These are phyloP conservation scores for Rhombomys opimus DNA, from an alignment of 2,113 vertebrate species.

Conservation along the genomic window DNA sequence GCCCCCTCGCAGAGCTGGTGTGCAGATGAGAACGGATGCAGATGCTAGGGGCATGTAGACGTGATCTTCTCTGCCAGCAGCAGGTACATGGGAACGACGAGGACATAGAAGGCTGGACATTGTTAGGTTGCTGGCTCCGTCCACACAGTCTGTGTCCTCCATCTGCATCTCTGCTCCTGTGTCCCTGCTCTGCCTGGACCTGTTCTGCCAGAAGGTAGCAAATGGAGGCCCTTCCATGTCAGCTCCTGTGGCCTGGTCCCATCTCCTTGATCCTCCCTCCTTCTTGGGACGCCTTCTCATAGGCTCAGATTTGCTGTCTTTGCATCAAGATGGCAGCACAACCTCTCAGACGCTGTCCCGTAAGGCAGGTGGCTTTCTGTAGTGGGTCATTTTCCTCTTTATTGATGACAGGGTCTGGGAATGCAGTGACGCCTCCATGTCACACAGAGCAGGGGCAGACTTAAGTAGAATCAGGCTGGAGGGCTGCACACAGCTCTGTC, in stretches of 20 bases:
- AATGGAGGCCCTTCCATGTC: rapidly evolving
- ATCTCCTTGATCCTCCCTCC: too few species aligned
- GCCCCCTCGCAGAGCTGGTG: not conserved
- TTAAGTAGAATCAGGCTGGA: not conserved
- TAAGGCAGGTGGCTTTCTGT: too few species aligned
- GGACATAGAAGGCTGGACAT: rapidly evolving
- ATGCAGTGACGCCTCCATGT: not conserved
- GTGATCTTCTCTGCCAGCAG: rapidly evolving
- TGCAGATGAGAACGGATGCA: rapidly evolving
- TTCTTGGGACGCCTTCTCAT: too few species aligned
- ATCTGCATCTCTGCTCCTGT: rapidly evolving
- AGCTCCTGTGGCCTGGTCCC: not conserved
- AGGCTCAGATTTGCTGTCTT: too few species aligned
- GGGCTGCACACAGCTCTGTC: not conserved
- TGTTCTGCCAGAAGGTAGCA: not conserved
- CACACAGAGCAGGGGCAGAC: not conserved
- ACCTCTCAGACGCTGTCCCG: not conserved
- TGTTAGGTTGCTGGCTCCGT: not conserved
- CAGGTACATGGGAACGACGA: not conserved
- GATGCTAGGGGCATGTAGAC: not conserved
- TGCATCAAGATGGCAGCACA: not conserved
- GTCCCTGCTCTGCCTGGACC: not conserved
- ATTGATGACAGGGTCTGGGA: not conserved
- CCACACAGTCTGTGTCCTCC: not conserved
- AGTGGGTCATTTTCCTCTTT: not conserved